These are phyloP conservation scores for Centruroides vittatus DNA, from an alignment of 1,140 invertebrate genomes.

Conservation along the genomic window DNA sequence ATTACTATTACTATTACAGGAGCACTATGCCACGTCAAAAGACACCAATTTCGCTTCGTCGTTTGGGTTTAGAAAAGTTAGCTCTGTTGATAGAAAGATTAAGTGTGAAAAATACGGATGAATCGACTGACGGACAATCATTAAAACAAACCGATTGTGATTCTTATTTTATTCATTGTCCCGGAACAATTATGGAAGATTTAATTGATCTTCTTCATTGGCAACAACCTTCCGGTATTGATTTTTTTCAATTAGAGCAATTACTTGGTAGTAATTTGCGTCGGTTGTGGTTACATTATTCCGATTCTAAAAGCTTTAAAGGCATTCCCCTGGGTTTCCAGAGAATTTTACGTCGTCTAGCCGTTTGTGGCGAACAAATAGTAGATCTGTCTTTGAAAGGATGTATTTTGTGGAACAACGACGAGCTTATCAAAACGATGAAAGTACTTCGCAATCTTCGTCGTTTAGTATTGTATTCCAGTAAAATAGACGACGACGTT, in stretches of 20 bases:
- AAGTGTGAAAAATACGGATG: too few relatives aligned
- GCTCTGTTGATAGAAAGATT: too few relatives aligned
- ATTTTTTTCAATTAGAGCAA: background rate
- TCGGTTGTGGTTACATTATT: background rate
- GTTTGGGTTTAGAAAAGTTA: too few relatives aligned
- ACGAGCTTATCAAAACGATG: background rate
- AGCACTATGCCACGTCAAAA: too few relatives aligned
- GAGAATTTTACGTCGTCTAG: background rate
- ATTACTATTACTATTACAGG: too few relatives aligned
- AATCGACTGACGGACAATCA: too few relatives aligned
- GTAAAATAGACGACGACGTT: background rate
- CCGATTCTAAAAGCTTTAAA: background rate
- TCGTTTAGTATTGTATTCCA: background rate
- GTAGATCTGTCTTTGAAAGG: background rate
- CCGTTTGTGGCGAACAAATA: background rate
- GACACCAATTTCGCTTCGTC: too few relatives aligned
- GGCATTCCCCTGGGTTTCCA: background rate
- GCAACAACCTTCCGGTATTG: background rate
- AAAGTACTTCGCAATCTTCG: background rate
- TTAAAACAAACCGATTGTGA: too few relatives aligned
- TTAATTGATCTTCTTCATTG: background rate
- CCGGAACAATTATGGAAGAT: background rate
- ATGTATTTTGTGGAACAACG: background rate
- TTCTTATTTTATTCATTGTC: too few relatives aligned
- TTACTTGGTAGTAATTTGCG: background rate